phyloP scores from a whole-genome alignment of 2,888 invertebrate genomes.

The Rhabditoides inermis region DNA sequence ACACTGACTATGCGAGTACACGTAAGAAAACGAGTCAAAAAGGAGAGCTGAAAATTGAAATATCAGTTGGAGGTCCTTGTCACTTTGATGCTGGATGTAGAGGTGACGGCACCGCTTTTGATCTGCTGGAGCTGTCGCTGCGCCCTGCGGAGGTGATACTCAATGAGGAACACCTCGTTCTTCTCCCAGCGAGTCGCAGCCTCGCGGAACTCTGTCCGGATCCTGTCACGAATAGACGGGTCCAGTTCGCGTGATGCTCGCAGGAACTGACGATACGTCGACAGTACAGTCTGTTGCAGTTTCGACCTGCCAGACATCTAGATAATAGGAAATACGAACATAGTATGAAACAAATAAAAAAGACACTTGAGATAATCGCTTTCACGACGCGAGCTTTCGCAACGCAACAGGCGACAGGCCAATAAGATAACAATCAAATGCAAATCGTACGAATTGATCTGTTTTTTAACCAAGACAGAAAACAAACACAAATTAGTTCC shows the following conservation, averaged over 20 bases:
- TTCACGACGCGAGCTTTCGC: too few species aligned
- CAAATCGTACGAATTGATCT: too few species aligned
- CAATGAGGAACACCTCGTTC: slow-evolving; percentile 25
- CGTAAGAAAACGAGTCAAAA: too few species aligned
- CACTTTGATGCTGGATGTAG: too few species aligned
- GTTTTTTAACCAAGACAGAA: too few species aligned
- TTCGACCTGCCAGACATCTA: too few species aligned
- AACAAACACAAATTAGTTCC: background rate
- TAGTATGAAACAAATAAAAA: slow-evolving; percentile 5
- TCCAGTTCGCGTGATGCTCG: slow-evolving; percentile 20
- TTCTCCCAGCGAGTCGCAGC: slow-evolving; percentile 17
- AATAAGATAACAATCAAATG: slow-evolving; percentile 2
- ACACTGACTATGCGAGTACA: too few species aligned
- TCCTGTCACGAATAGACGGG: slow-evolving; percentile 20
- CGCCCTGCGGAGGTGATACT: slow-evolving; percentile 28
- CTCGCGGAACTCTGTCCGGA: slow-evolving; percentile 24
- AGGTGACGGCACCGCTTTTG: slow-evolving; percentile 18
- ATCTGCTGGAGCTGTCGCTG: slow-evolving; percentile 26
- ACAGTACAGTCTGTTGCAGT: slow-evolving; percentile 32
- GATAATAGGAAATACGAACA: slow-evolving; percentile 13
- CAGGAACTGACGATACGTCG: slow-evolving; percentile 27
- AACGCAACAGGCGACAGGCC: too few species aligned
- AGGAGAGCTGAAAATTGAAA: too few species aligned
- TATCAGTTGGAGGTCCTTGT: too few species aligned
- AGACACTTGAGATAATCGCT: slow-evolving; percentile 9